A percentile compares a stretch with the other conserved stretches of the same genome.
Conservation (phyloP, 2,888 invertebrate genomes). For the Hoplodrina blanda region DNA sequence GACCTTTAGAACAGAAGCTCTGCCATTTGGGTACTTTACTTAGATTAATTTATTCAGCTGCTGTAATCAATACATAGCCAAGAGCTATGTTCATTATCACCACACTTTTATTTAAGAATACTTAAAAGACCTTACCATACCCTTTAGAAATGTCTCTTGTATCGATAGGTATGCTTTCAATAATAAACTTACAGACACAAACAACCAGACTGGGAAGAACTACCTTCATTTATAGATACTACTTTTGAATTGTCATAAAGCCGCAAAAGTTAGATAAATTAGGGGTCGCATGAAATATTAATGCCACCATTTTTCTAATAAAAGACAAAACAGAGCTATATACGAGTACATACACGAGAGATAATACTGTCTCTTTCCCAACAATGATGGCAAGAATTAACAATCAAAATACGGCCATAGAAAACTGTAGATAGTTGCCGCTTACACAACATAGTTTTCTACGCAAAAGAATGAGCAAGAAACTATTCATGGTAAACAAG, state of each 20-base stretch:
- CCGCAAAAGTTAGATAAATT: neutral
- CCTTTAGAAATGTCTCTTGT: neutral
- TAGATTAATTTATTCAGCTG: constrained; percentile 19
- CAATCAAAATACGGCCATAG: too few species aligned
- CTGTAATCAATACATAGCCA: constrained; percentile 27
- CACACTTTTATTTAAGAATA: constrained; percentile 2
- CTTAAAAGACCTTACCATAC: too few species aligned
- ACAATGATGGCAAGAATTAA: too few species aligned
- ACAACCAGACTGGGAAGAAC: too few species aligned
- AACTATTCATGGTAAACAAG: too few species aligned
- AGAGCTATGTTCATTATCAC: constrained; percentile 10
- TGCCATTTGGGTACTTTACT: constrained; percentile 16
- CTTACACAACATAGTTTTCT: neutral
- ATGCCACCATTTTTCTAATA: too few species aligned
- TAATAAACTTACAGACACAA: too few species aligned
- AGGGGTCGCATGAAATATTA: neutral
- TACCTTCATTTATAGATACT: neutral
- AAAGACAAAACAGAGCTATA: too few species aligned
- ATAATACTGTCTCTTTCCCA: too few species aligned
- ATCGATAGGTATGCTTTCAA: too few species aligned
- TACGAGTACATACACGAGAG: too few species aligned
- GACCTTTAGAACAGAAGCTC: constrained; percentile 31
- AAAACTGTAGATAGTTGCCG: too few species aligned
- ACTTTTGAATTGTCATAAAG: neutral
- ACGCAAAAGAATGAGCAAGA: neutral